Percentiles rank a stretch among this genome's conserved stretches.
These are phyloP conservation scores for Stomatorhinus walkeri DNA, from an alignment of 2,797 vertebrate species.

Conservation along the genomic window DNA sequence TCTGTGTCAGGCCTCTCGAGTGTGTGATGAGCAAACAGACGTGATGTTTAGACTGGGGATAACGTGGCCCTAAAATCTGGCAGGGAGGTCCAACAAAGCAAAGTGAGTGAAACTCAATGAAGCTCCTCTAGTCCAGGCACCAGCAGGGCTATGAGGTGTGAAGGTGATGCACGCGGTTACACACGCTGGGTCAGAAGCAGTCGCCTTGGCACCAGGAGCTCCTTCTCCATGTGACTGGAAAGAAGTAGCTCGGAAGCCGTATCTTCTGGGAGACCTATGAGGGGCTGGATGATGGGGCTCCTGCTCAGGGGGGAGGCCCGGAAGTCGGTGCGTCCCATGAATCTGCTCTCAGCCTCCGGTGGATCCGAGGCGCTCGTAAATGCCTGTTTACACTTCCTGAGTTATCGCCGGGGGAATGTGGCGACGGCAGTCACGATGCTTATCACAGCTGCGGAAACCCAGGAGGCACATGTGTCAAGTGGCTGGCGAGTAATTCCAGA, in stretches of 20 bases:
- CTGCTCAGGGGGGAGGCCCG: conserved; percentile 28
- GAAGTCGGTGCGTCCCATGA: conserved; percentile 39
- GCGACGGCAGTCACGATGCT: neutral
- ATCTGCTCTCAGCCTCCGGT: conserved; percentile 41
- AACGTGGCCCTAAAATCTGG: neutral
- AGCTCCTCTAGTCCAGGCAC: neutral
- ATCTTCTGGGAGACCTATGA: conserved; percentile 32
- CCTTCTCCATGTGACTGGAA: neutral
- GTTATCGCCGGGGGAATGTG: neutral
- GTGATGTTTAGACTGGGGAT: neutral
- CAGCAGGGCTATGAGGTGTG: neutral
- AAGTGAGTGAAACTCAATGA: neutral
- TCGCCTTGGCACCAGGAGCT: neutral
- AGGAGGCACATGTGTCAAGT: neutral
- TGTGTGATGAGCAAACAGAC: neutral
- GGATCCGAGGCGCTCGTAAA: conserved; percentile 44
- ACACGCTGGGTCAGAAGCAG: neutral
- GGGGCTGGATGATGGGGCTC: conserved; percentile 50
- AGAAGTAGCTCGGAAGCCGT: neutral
- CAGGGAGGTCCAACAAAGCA: neutral
- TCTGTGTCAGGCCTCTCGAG: neutral
- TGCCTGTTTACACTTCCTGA: conserved; percentile 33
- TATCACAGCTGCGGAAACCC: neutral
- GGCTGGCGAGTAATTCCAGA: neutral
- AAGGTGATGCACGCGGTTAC: neutral